Base-by-base conservation (phyloP, 2,113 vertebrate genomes). In the Gymnarchus niloticus region DNA sequence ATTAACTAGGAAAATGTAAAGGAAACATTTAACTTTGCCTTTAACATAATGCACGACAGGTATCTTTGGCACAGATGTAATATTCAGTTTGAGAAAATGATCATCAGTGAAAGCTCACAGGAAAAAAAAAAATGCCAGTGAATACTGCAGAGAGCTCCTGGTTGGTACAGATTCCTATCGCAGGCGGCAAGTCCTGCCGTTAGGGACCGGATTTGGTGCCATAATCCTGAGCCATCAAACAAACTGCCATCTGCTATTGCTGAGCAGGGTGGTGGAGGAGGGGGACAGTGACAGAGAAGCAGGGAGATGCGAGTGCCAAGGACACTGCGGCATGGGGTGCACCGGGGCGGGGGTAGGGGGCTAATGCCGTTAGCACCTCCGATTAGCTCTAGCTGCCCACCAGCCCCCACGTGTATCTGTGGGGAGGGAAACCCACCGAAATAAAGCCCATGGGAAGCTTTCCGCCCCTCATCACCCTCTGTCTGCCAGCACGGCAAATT, bases 231-330 rank as follows among this genome's bases (percentile, higher is more conserved):
- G 92, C 93, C 93, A 94, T 93, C 93, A 92, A 92, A 94, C 93
- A 95, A 92, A 88, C 90, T 92, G 93, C 95, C 94, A 95, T 95
- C 94, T 95, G 94, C 94, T 94, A 93, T 93, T 93, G 93, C 52
- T 6, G 81, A 28, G 52, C 17, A 49, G 80, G 80, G 80, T n/a
- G 28, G 80, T 52, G 80, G 28, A 49, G 14, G 81, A 14, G 81
- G 51, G 81, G 28, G 52, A 28, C 25, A 23, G 80, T n/a, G 78
- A 28, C 28, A 83, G 91, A 92, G 92, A 91, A 90, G 93, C 92
- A 91, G 90, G 91, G 92, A 90, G 90, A 91, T 90, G 91, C 91
- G 91, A 88, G 91, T 93, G 94, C 93, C 94, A 94, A 94, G 94
- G 92, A 94, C 94, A 93, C 91, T 92, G 93, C 92, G 92, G 92